Evolutionary conservation across 1,140 invertebrate species (phyloP).

Genomic region (Acromyrmex charruanus): DNA sequence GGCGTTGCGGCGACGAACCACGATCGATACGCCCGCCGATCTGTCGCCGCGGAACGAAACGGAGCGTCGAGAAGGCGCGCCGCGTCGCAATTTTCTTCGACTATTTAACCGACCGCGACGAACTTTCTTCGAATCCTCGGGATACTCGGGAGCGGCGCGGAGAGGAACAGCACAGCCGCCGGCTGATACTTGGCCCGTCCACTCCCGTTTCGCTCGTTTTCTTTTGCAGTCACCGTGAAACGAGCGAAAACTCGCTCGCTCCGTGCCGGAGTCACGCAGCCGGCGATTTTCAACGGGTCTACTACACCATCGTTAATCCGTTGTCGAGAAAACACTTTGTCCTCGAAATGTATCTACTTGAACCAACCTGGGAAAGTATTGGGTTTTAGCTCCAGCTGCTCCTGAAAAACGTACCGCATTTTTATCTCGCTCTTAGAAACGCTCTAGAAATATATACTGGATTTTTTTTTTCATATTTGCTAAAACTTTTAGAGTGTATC

Average conservation of each 20-base stretch:
- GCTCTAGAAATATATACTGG: conserved; percentile 10
- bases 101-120: conserved; percentile 57
- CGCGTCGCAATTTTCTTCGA: conserved; percentile 51
- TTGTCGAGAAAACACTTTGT: conserved; percentile 15
- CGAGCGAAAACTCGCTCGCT: conserved; percentile 51
- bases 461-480: conserved; percentile 20
- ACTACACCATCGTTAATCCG: conserved; percentile 14
- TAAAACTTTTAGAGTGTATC: no score
- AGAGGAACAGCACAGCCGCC: not conserved
- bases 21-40: conserved; percentile 65
- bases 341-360: not conserved
- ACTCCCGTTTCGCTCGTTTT: conserved; percentile 55
- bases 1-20: conserved; percentile 33
- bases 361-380: not conserved
- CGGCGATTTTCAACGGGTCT: conserved; percentile 39
- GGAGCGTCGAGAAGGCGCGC: conserved; percentile 31
- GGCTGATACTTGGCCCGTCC: conserved; percentile 36
- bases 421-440: not conserved
- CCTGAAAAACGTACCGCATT: not conserved
- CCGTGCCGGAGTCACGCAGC: conserved; percentile 43
- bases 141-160: not conserved
- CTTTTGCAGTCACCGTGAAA: conserved; percentile 58
- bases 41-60: conserved; percentile 56
- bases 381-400: not conserved
- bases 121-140: conserved; percentile 66